Evolutionary conservation across 2,113 vertebrate genomes (phyloP), one percentile per base, ranked within the genome.

Genomic region (Pithys albifrons): DNA sequence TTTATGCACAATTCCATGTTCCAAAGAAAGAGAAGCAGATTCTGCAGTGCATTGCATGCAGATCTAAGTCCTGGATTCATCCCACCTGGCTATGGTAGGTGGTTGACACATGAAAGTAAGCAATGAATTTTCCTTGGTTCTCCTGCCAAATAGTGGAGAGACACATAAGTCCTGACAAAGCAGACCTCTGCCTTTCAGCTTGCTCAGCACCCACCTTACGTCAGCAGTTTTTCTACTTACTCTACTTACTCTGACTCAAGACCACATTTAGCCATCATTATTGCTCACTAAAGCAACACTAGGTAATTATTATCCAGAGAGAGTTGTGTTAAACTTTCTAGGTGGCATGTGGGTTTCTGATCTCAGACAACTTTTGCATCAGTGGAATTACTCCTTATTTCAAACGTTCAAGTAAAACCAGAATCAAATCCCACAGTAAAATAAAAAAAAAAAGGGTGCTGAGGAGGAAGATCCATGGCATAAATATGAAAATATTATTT

Each of bases 101-200:
- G 59, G 61, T 86, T 92, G 65, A 91, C 35, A 61, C 52, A 52
- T 92, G 35, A 72, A 84, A 87, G 84, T 12, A 74, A 84, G 93
- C 76, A 89, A 74, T 77, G 76, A 89, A 92, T 95, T 95, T 95
- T 73, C 65, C 55, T 83, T 27, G 0, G 39, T 80, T 87, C 80
- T 93, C 33, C 43, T 95, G 89, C 80, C 91, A 91, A 81, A 78
- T 1, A 10, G 13, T 35, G n/a, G 37, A 86, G 70, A 90, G 35
- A 74, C 59, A 54, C 39, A 51, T 86, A 93, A 96, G 77, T 94
- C 96, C 93, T 96, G 82, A 93, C 93, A 84, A 96, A 83, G 93
- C 88, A 92, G 80, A 57, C 69, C 64, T 96, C 57, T 94, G 72
- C 85, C 76, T 95, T 94, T 93, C 61, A 84, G 80, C 90, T 96